phyloP scores from a whole-genome alignment of 2,888 invertebrate genomes.

The Cremastinae sp. region DNA sequence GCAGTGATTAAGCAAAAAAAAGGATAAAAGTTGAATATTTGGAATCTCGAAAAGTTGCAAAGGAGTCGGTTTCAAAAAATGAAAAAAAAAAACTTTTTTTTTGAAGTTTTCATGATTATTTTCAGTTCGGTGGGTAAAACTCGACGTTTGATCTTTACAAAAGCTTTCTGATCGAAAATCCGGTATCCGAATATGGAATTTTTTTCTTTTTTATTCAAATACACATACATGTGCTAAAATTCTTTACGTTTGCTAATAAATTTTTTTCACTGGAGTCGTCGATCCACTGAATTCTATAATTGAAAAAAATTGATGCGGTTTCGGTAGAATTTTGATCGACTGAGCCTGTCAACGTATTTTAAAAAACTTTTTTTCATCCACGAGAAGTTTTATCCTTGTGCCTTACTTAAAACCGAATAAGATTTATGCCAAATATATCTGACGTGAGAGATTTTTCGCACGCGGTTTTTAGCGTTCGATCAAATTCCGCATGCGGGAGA shows the following conservation, averaged over 20 bases:
- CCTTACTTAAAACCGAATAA: slow-evolving; percentile 33
- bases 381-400: not conserved
- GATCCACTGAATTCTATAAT: too few relatives aligned
- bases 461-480: slow-evolving; percentile 15
- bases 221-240: slow-evolving; percentile 2
- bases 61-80: too few relatives aligned
- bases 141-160: slow-evolving; percentile 15
- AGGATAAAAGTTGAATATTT: too few relatives aligned
- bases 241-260: too few relatives aligned
- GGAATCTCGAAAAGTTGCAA: too few relatives aligned
- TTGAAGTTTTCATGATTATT: slow-evolving; percentile 36
- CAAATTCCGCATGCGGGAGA: slow-evolving; percentile 9
- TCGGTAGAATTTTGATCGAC: too few relatives aligned
- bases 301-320: too few relatives aligned
- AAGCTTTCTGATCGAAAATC: slow-evolving; percentile 24
- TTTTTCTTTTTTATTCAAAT: too few relatives aligned
- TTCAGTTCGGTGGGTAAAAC: slow-evolving; percentile 15
- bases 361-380: not conserved
- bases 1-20: too few relatives aligned
- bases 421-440: slow-evolving; percentile 39
- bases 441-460: slow-evolving; percentile 37
- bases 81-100: too few relatives aligned
- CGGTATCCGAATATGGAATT: not conserved
- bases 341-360: too few relatives aligned
- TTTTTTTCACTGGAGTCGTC: too few relatives aligned